Evolutionary conservation across 2,797 vertebrate species (phyloP).

Genomic region (Lerista edwardsae): DNA sequence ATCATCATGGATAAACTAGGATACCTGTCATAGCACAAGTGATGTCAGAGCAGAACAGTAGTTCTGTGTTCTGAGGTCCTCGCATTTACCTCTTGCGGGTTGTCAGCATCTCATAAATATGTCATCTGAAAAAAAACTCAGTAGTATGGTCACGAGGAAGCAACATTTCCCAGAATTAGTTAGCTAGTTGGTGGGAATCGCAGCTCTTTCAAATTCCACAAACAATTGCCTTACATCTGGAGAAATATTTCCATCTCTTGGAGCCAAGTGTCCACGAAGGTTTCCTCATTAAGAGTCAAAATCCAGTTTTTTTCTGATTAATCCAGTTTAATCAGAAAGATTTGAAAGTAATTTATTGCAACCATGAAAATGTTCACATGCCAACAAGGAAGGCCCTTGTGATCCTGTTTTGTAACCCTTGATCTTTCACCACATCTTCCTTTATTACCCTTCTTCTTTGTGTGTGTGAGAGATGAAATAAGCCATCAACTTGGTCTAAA

Average conservation of each 20-base stretch:
- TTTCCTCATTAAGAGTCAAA: slow-evolving; percentile 8
- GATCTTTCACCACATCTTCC: neutral
- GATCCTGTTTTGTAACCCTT: neutral
- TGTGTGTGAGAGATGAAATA: neutral
- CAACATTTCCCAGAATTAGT: slow-evolving; percentile 44
- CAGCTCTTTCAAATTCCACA: slow-evolving; percentile 40
- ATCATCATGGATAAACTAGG: neutral
- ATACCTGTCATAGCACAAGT: slow-evolving; percentile 19
- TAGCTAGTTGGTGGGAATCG: slow-evolving; percentile 23
- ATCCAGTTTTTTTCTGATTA: slow-evolving; percentile 23
- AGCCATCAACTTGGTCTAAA: neutral
- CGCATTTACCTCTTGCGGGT: neutral
- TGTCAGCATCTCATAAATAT: slow-evolving; percentile 28
- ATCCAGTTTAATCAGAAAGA: slow-evolving; percentile 13
- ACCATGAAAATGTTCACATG: neutral
- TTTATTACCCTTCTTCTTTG: neutral
- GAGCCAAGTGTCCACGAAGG: slow-evolving; percentile 25
- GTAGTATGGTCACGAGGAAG: slow-evolving; percentile 14
- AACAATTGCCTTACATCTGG: neutral
- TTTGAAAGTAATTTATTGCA: slow-evolving; percentile 23
- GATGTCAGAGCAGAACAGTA: slow-evolving; percentile 2
- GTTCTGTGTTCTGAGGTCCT: neutral
- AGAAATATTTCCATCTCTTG: slow-evolving; percentile 40
- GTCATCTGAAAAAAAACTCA: neutral
- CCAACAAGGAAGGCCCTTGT: neutral